Base-by-base conservation (phyloP, 2,113 vertebrate genomes). In the Passer domesticus region DNA sequence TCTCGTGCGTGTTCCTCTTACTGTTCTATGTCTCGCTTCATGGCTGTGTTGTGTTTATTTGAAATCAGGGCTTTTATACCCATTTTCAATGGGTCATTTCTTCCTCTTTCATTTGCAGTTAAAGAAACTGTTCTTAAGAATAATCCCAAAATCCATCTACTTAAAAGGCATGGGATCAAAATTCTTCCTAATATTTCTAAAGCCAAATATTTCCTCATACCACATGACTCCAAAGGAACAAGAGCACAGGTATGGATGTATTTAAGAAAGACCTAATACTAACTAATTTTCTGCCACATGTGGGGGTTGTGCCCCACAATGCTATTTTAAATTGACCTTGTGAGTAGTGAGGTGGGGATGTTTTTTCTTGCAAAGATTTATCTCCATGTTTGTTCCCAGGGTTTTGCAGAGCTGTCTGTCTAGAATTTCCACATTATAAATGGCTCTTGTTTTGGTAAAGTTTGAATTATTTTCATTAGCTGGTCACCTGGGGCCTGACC, bases 391-490 rank as follows among this genome's bases (percentile, higher is more conserved):
- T 95, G 79, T 96, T 98, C 97, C 93, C 96, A 97, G 92, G 89
- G 92, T 89, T 97, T 97, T 94, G 91, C 94, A 79, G 91, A 98
- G 97, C 96, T 97, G 95, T 95, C 96, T 97, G 97, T 96, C 97
- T 97, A 97, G 83, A 97, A 96, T 98, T 98, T 98, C 97, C 96
- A 95, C 94, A 76, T 98, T 98, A 97, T 97, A 97, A 98, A 97
- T 98, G 97, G 95, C 83, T 90, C 95, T 97, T 98, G 96, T 98
- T 98, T 98, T 97, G 96, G 96, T 98, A 97, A 97, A 97, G 97
- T 95, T 97, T 97, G 95, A 98, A 98, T 98, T 98, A 98, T 98
- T 98, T 98, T 98, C 97, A 97, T 98, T 98, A 98, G 96, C 95
- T 96, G 94, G 94, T 97, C 97, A 98, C 97, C 96, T 98, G 98